A percentile compares a stretch with the other conserved stretches of the same genome.
These are phyloP conservation scores for Lasiommata megera DNA, from an alignment of 2,888 invertebrate genomes.

Conservation along the genomic window DNA sequence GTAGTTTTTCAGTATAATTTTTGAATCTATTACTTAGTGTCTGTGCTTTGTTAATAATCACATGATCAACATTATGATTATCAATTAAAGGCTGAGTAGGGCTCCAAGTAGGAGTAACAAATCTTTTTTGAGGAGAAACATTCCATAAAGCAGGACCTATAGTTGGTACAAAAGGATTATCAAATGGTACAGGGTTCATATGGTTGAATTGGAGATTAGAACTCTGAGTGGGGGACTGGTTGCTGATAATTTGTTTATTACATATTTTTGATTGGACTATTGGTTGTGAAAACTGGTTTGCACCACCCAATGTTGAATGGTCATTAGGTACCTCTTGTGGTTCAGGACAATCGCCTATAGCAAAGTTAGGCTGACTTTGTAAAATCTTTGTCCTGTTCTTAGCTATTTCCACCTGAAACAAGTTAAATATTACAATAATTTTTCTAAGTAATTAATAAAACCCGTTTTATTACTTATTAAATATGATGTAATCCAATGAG, in stretches of 20 bases:
- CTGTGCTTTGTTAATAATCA: constrained; percentile 18
- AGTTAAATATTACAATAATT: too few relatives aligned
- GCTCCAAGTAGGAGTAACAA: constrained; percentile 19
- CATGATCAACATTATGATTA: not conserved
- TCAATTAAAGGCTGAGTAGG: not conserved
- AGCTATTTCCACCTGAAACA: constrained; percentile 54
- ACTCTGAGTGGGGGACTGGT: constrained; percentile 35
- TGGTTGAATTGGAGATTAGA: constrained; percentile 6
- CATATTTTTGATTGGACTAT: constrained; percentile 31
- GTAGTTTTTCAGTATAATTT: constrained; percentile 1
- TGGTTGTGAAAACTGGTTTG: not conserved
- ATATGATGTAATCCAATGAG: too few relatives aligned
- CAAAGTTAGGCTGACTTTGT: constrained; percentile 30
- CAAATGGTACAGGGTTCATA: constrained; percentile 41
- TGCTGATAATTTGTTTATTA: constrained; percentile 43
- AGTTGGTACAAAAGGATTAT: constrained; percentile 33
- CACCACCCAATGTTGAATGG: constrained; percentile 1
- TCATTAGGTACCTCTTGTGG: constrained; percentile 47
- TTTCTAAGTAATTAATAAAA: too few relatives aligned
- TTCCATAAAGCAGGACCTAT: constrained; percentile 18
- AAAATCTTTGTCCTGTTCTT: constrained; percentile 38
- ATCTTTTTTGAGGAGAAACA: constrained; percentile 14
- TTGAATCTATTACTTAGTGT: constrained; percentile 17
- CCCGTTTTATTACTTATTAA: too few relatives aligned
- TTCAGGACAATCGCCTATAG: constrained; percentile 46